Base-by-base conservation (phyloP, 2,797 vertebrate species). In the Amblyraja radiata region DNA sequence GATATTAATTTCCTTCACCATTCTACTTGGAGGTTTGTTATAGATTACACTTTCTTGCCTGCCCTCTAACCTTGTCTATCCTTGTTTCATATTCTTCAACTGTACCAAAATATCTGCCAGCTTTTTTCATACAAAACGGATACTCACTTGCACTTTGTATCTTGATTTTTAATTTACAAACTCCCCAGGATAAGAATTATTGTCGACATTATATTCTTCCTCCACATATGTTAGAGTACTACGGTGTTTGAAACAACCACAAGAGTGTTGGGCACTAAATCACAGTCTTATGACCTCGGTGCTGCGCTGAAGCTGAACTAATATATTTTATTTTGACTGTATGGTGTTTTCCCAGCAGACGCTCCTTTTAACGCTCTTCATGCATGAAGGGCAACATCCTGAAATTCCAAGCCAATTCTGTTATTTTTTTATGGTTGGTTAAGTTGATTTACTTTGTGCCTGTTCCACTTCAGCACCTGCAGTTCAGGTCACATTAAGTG, bases 381-480 rank as follows among this genome's bases (percentile, higher is more conserved):
- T 36, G 84, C 84, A 88, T 88, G 84, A 88, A 68, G n/a, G 84
- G 63, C 84, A 88, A 88, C 84, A 88, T 88, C 84, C 84, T 88
- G 84, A 88, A 88, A 88, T 88, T 63, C 63, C 84, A 88, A 88
- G n/a, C 63, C 61, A 36, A 88, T 68, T 65, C 84, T 88, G 84
- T 68, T 68, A 61, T 68, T 88, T 86, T 79, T 88, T 88, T 68
- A 86, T 68, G 84, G 84, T 88, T 88, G 84, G 63, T 68, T 88
- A 68, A 88, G 84, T 88, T 68, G n/a, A 88, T 88, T 68, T 88
- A 68, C 84, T 88, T 88, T 88, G 61, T 88, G 84, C 84, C 84
- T 36, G 84, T 88, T 88, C 84, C 84, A 88, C 61, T 88, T 88
- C 84, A 88, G 84, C 84, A 88, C 84, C 84, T 88, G 84, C 84